Evolutionary conservation across 2,797 vertebrate genomes (phyloP).

Genomic region (Helicolenus hilgendorfi): DNA sequence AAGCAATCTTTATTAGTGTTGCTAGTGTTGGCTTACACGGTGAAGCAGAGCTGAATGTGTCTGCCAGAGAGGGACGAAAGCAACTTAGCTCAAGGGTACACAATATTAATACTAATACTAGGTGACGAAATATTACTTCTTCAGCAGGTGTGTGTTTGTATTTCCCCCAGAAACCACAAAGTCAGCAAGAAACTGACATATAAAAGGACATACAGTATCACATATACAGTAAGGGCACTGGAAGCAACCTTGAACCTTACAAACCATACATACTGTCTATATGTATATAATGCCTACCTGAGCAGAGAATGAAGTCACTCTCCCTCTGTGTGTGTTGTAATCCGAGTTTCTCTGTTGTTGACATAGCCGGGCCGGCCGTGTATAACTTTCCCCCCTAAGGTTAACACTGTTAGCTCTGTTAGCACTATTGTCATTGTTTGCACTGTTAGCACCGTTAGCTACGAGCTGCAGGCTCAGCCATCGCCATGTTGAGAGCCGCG

Average conservation of each 20-base stretch:
- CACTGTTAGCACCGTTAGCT: too few species aligned
- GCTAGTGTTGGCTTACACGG: background rate
- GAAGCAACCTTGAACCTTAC: background rate
- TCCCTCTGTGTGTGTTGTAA: background rate
- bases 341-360: too few species aligned
- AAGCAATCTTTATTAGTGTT: conserved; percentile 30
- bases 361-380: too few species aligned
- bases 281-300: too few species aligned
- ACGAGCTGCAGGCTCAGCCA: too few species aligned
- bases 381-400: too few species aligned
- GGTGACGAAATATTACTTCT: background rate
- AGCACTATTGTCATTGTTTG: too few species aligned
- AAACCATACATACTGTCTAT: background rate
- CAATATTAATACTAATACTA: conserved; percentile 1
- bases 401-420: too few species aligned
- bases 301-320: background rate
- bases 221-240: background rate
- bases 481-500: too few species aligned
- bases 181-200: background rate
- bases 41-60: conserved; percentile 15
- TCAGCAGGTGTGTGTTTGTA: background rate
- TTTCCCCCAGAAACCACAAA: background rate
- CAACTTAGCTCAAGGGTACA: conserved; percentile 42
- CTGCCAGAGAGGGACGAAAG: conserved; percentile 1
- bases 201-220: background rate